Conservation (phyloP, 64 coral and sea anemone genomes). For the Montipora foliosa region DNA sequence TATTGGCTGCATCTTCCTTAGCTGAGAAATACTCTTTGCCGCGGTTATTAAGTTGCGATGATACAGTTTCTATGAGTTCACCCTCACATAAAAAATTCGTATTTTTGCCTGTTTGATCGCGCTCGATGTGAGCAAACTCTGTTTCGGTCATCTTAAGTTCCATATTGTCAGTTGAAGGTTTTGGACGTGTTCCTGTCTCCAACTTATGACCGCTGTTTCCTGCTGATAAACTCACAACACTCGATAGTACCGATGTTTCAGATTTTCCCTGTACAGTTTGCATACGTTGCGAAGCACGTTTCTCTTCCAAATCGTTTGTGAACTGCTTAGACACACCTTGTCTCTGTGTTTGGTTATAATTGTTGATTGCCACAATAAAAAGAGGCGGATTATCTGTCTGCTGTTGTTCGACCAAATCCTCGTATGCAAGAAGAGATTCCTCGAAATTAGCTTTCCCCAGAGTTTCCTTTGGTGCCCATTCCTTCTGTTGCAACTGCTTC, state of each 20-base stretch:
- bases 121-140: too few species aligned
- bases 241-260: background rate
- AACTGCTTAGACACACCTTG: background rate
- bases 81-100: background rate
- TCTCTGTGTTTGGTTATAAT: background rate
- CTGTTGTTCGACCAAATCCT: too few species aligned
- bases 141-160: background rate
- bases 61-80: background rate
- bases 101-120: background rate
- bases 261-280: background rate
- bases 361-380: too few species aligned
- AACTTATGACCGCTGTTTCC: background rate
- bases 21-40: background rate
- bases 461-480: too few species aligned
- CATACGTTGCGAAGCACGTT: too few species aligned
- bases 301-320: too few species aligned
- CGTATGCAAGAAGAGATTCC: too few species aligned
- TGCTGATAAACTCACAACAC: background rate
- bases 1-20: background rate
- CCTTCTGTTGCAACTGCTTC: too few species aligned
- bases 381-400: too few species aligned
- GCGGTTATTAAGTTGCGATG: background rate
- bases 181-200: background rate
- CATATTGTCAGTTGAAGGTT: background rate
- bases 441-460: too few species aligned